Percentiles rank a stretch among this genome's conserved stretches.
phyloP scores from a whole-genome alignment of 1,140 invertebrate genomes.

The Eurosta solidaginis region DNA sequence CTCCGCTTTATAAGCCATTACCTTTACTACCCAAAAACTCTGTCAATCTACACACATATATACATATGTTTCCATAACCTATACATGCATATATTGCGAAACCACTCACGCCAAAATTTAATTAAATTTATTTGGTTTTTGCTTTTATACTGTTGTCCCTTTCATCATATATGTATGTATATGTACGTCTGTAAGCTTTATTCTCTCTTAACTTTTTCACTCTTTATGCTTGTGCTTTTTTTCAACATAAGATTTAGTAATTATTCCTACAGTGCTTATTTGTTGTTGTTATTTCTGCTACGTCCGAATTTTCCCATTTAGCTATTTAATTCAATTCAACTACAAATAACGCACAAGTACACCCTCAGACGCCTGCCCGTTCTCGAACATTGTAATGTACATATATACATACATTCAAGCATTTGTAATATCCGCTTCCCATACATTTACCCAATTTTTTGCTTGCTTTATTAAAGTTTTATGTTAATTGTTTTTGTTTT shows the following conservation, averaged over 20 bases:
- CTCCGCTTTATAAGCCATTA: too few species aligned
- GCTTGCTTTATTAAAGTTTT: neutral
- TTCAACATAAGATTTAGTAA: neutral
- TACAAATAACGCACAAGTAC: neutral
- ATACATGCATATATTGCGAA: too few species aligned
- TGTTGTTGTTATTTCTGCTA: neutral
- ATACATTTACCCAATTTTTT: neutral
- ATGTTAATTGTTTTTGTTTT: constrained; percentile 24
- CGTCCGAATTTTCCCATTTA: neutral
- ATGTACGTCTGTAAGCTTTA: neutral
- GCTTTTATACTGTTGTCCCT: neutral
- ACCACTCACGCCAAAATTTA: constrained; percentile 25
- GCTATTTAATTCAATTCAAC: constrained; percentile 21
- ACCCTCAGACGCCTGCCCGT: neutral
- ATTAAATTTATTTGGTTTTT: constrained; percentile 21
- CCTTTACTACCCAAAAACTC: too few species aligned
- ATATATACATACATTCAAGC: neutral
- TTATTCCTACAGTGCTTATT: neutral
- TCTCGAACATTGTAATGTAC: too few species aligned
- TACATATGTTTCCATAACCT: too few species aligned
- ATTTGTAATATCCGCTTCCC: neutral
- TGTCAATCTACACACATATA: too few species aligned
- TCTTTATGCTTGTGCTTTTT: neutral
- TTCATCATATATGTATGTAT: neutral
- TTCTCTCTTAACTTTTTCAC: neutral